Evolutionary conservation across 2,797 vertebrate genomes (phyloP).

Genomic region (Eutrigla gurnardus): DNA sequence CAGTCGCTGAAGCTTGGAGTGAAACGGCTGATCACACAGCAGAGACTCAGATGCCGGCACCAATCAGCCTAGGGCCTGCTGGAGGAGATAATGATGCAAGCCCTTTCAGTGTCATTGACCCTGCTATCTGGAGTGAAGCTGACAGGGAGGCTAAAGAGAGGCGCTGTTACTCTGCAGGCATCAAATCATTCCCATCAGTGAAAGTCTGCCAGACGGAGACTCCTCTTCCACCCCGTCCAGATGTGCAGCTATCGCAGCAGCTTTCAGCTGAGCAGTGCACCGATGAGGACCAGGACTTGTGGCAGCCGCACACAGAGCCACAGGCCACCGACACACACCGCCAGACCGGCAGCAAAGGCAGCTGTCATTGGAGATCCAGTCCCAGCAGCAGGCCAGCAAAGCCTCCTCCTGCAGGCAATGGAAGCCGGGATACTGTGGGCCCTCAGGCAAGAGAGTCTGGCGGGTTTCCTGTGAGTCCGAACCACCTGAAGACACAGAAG

Average conservation of each 20-base stretch:
- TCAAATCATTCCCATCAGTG: slow-evolving; percentile 55
- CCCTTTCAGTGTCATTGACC: slow-evolving; percentile 72
- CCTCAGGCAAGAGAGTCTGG: slow-evolving; percentile 50
- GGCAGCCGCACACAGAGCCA: slow-evolving; percentile 37
- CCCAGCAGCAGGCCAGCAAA: slow-evolving; percentile 38
- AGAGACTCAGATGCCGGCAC: slow-evolving; percentile 55
- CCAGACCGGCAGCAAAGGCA: slow-evolving; percentile 29
- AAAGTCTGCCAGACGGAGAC: slow-evolving; percentile 37
- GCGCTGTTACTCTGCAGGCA: slow-evolving; percentile 49
- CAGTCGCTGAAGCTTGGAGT: slow-evolving; percentile 51
- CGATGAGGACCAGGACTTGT: slow-evolving; percentile 45
- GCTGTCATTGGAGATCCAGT: slow-evolving; percentile 56
- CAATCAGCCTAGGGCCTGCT: slow-evolving; percentile 63
- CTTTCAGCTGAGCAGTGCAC: slow-evolving; percentile 25
- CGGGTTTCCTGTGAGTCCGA: slow-evolving; percentile 37
- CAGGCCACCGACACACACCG: slow-evolving; percentile 16
- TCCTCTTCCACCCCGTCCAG: slow-evolving; percentile 17
- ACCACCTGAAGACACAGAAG: slow-evolving; percentile 33
- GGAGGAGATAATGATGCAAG: slow-evolving; percentile 73
- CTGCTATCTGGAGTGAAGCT: slow-evolving; percentile 68
- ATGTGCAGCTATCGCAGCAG: slow-evolving; percentile 20
- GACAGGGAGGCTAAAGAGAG: slow-evolving; percentile 55
- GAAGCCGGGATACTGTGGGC: slow-evolving; percentile 29
- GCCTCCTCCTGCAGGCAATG: slow-evolving; percentile 45
- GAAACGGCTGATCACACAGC: slow-evolving; percentile 61